A percentile compares a stretch with the other conserved stretches of the same genome.
phyloP scores from a whole-genome alignment of 2,797 vertebrate genomes.

The Gobio occitaniae region DNA sequence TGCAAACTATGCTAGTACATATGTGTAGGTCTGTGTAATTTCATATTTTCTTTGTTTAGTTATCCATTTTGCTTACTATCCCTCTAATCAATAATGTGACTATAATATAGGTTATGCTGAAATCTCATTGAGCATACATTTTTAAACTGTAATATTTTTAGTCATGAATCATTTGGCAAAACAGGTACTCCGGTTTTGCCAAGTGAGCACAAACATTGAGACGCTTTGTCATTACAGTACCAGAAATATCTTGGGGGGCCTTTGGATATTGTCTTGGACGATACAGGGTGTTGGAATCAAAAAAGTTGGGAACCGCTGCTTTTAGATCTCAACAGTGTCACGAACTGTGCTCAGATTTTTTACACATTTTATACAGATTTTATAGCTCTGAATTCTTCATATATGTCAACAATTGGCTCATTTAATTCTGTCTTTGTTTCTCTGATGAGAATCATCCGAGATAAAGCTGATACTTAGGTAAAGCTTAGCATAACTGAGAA shows the following conservation, averaged over 20 bases:
- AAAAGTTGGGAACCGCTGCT: not conserved
- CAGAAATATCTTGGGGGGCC: not conserved
- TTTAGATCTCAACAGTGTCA: not conserved
- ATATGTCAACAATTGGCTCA: not conserved
- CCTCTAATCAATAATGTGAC: slow-evolving; percentile 63
- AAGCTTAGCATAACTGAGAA: not conserved
- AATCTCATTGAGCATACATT: slow-evolving; percentile 69
- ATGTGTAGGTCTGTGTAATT: slow-evolving; percentile 54
- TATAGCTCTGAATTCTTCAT: no score
- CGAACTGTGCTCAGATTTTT: not conserved
- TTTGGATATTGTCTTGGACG: not conserved
- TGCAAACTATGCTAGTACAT: slow-evolving; percentile 49
- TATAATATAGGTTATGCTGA: slow-evolving; percentile 65
- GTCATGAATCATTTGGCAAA: slow-evolving; percentile 70
- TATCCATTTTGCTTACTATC: slow-evolving; percentile 6
- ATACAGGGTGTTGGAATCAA: not conserved
- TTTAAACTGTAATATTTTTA: slow-evolving; percentile 68
- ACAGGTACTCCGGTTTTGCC: not conserved
- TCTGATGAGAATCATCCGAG: not conserved
- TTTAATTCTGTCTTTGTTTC: not conserved
- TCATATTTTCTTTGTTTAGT: not conserved
- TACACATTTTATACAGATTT: not conserved
- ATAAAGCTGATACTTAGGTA: not conserved
- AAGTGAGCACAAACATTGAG: no score
- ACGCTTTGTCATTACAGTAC: not conserved